These are phyloP conservation scores for Bucorvus abyssinicus DNA, from an alignment of 2,797 vertebrate species.

Conservation along the genomic window DNA sequence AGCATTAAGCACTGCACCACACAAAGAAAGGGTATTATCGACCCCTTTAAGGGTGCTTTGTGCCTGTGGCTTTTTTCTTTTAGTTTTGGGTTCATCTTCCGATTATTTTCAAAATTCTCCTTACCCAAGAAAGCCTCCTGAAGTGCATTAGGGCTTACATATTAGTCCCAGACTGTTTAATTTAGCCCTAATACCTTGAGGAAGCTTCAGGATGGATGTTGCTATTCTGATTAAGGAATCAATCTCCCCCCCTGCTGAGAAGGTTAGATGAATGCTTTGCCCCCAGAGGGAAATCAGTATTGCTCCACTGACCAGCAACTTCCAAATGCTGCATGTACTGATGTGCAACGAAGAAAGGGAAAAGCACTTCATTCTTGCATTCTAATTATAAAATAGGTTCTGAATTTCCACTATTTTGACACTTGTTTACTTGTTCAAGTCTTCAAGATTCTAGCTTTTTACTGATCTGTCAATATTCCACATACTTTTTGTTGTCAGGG, in stretches of 20 bases:
- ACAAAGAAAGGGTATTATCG: not conserved
- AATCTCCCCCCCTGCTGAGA: not conserved
- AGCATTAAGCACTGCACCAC: not conserved
- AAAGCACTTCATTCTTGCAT: not conserved
- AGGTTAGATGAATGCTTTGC: not conserved
- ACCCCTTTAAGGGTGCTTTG: not conserved
- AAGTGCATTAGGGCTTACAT: slow-evolving; percentile 45
- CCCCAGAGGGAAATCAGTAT: not conserved
- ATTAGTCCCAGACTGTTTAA: slow-evolving; percentile 47
- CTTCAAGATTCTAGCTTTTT: not conserved
- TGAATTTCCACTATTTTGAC: not conserved
- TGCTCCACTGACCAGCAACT: slow-evolving; percentile 20
- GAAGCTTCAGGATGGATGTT: slow-evolving; percentile 48
- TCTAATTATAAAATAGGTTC: not conserved
- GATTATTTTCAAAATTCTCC: slow-evolving; percentile 27
- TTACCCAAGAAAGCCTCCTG: slow-evolving; percentile 12
- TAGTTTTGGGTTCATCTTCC: slow-evolving; percentile 8
- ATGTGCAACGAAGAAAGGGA: not conserved
- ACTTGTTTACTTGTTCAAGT: not conserved
- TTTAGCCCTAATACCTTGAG: slow-evolving; percentile 58
- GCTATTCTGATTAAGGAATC: slow-evolving; percentile 31
- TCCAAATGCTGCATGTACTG: not conserved
- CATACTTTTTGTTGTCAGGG: not conserved
- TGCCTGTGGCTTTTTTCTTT: slow-evolving; percentile 22
- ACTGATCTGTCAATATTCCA: not conserved